These are phyloP conservation scores for Drosophila mettleri DNA, from an alignment of 2,888 invertebrate genomes.

Conservation along the genomic window DNA sequence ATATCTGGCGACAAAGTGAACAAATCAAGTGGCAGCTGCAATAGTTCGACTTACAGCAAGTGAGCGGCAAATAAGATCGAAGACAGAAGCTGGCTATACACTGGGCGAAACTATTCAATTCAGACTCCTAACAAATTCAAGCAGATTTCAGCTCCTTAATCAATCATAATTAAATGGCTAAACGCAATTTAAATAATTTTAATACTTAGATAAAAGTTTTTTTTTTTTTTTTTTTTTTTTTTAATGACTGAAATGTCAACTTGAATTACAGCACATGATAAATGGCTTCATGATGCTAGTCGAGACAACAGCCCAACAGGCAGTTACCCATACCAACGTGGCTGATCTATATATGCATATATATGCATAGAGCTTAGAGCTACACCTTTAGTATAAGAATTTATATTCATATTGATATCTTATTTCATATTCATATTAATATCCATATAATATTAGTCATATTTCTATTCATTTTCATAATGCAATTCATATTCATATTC, in stretches of 20 bases:
- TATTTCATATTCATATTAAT: not conserved
- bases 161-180: not conserved
- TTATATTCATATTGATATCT: not conserved
- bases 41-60: slow-evolving; percentile 7
- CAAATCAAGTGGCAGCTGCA: slow-evolving; percentile 10
- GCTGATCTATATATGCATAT: not conserved
- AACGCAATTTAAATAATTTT: not conserved
- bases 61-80: slow-evolving; percentile 22
- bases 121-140: too few relatives aligned
- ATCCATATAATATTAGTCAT: not conserved
- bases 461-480: not conserved
- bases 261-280: not conserved
- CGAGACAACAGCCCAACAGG: not conserved
- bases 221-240: too few relatives aligned
- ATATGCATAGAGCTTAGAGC: too few relatives aligned
- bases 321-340: not conserved
- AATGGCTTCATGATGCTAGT: not conserved
- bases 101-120: slow-evolving; percentile 10
- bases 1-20: slow-evolving; percentile 23
- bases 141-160: not conserved
- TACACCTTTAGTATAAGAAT: not conserved
- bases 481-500: not conserved
- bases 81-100: slow-evolving; percentile 4
- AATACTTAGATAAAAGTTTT: not conserved
- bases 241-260: not conserved